Conservation (phyloP, 2,797 vertebrate species). For the Meriones psammophilus region DNA sequence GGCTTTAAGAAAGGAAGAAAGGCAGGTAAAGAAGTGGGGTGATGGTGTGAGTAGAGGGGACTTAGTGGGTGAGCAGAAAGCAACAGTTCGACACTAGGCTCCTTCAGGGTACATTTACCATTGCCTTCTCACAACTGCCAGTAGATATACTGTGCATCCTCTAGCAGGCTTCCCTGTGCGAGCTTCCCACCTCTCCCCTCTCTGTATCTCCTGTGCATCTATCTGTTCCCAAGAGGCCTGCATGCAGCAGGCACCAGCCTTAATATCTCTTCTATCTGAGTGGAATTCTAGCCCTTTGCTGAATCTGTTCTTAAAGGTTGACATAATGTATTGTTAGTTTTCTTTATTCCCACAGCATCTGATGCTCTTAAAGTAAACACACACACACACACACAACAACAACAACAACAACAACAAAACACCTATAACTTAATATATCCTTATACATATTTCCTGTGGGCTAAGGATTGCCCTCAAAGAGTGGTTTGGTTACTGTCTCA, state of each 20-base stretch:
- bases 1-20: neutral
- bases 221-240: neutral
- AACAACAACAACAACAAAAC: neutral
- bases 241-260: rapidly evolving
- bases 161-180: neutral
- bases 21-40: no score
- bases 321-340: neutral
- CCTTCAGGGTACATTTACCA: rapidly evolving
- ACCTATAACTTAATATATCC: neutral
- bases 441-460: neutral
- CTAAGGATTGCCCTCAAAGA: neutral
- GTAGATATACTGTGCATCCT: neutral
- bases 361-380: slow-evolving; percentile 15
- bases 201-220: neutral
- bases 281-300: neutral
- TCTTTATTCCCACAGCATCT: neutral
- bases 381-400: no score
- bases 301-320: neutral
- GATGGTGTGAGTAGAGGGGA: neutral
- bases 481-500: neutral
- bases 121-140: neutral
- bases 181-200: neutral
- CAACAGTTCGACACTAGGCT: neutral
- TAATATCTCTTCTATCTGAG: neutral
- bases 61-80: neutral